Base-by-base conservation (phyloP, 2,797 vertebrate species). In the Scarus forsteni region DNA sequence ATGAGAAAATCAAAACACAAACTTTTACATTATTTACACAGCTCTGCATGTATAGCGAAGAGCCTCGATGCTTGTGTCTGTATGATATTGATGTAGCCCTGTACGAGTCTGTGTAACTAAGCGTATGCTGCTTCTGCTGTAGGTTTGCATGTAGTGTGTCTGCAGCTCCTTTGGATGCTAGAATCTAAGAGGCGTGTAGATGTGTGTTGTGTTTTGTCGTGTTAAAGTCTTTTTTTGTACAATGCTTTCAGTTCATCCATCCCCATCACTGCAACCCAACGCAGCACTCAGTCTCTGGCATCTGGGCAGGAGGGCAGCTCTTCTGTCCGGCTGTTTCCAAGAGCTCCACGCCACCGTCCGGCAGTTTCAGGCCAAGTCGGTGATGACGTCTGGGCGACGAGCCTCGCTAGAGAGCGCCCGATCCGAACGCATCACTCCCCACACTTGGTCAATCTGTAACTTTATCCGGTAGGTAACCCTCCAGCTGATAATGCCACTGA, bases 11-110 rank as follows among this genome's bases (percentile, higher is more conserved):
- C 77, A 73, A 79, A 85, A 79, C 64, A 85, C 69, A 73, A 86
- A 80, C 56, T 74, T 88, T 70, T 90, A 91, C 90, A 91, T 83
- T 90, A 92, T 93, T 86, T 93, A 93, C 93, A 93, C 39, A 84
- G 84, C 89, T 80, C 85, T 55, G 63, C 65, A 8, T 80, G 77
- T 87, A 86, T 90, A 89, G 40, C 85, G 85, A 42, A 66, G 81
- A 89, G 83, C 72, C 1, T 64, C 73, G 78, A 84, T 64, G 81
- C 75, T 67, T 79, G 62, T 73, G 60, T 85, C 60, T 85, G 51
- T 79, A 2, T 76, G 64, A 73, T 84, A 73, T 71, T 44, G 18
- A 43, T 73, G 81, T 68, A 78, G 81, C 73, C 57, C 69, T 77
- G 77, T 57, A 61, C 8, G 65, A 84, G 81, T 69, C 78, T 67